A percentile compares a stretch with the other conserved stretches of the same genome.
Conservation (phyloP, 2,113 vertebrate genomes). For the Drymodes brunneopygia region DNA sequence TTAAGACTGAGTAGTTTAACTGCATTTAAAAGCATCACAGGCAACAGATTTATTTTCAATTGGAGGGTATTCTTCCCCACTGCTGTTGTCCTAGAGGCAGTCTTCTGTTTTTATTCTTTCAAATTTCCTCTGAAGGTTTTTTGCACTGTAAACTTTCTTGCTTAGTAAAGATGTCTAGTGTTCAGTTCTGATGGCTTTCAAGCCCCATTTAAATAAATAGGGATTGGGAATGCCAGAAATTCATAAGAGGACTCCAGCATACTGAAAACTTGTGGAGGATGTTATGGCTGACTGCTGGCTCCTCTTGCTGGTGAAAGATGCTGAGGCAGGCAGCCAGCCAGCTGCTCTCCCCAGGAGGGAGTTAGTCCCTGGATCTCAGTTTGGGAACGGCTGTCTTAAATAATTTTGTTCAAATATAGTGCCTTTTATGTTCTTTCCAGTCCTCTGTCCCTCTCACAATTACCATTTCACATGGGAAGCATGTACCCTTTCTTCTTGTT, state of each 20-base stretch:
- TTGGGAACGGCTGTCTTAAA: slow-evolving; percentile 59
- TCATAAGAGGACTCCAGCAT: background rate
- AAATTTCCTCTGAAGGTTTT: background rate
- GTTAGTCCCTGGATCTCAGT: slow-evolving; percentile 41
- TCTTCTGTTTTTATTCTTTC: background rate
- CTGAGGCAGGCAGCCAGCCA: slow-evolving; percentile 50
- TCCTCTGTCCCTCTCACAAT: background rate
- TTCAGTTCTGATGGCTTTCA: background rate
- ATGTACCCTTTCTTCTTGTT: slow-evolving; percentile 22
- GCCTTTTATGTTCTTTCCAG: slow-evolving; percentile 55
- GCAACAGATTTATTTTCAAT: background rate
- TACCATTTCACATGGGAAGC: slow-evolving; percentile 39
- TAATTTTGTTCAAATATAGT: slow-evolving; percentile 57
- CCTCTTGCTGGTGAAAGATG: slow-evolving; percentile 35
- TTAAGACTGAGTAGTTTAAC: background rate
- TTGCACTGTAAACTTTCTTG: background rate
- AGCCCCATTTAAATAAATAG: background rate
- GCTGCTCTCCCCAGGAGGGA: slow-evolving; percentile 51
- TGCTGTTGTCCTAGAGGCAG: background rate
- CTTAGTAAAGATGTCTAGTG: background rate
- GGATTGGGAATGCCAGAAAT: background rate
- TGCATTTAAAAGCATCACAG: background rate
- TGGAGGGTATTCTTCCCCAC: background rate
- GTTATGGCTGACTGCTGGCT: slow-evolving; percentile 45
- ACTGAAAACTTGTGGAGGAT: slow-evolving; percentile 2